phyloP scores from a whole-genome alignment of 2,888 invertebrate species.

The Drosophila histrio region DNA sequence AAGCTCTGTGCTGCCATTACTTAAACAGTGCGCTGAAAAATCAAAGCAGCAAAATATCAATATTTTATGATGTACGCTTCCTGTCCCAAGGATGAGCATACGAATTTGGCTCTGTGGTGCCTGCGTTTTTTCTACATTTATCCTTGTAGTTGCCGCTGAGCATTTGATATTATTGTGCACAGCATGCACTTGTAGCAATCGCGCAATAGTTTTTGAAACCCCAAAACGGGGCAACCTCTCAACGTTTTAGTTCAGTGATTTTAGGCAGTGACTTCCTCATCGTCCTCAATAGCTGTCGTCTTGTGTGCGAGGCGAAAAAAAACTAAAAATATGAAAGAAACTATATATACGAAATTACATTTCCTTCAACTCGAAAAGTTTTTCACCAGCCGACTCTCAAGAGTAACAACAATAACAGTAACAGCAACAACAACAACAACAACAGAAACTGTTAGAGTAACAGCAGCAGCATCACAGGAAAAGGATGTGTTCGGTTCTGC shows the following conservation, averaged over 20 bases:
- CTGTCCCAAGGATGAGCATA: conserved; percentile 51
- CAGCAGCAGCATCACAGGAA: conserved; percentile 59
- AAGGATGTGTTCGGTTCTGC: conserved; percentile 79
- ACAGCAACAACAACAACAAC: conserved; percentile 1
- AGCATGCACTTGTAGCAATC: conserved; percentile 68
- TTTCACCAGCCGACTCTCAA: conserved; percentile 55
- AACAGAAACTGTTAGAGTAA: conserved; percentile 7
- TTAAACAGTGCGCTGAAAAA: conserved; percentile 72
- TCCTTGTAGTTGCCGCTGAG: conserved; percentile 8
- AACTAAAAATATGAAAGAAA: conserved; percentile 30
- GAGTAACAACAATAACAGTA: conserved; percentile 27
- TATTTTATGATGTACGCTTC: conserved; percentile 80
- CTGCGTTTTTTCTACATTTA: conserved; percentile 16
- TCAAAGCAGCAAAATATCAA: conserved; percentile 79
- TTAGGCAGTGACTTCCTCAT: conserved; percentile 70
- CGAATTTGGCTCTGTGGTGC: conserved; percentile 31
- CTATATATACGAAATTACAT: conserved; percentile 65
- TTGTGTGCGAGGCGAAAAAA: conserved; percentile 22
- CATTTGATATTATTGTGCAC: conserved; percentile 43
- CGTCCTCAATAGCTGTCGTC: conserved; percentile 43
- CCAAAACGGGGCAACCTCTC: conserved; percentile 43
- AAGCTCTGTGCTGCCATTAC: conserved; percentile 60
- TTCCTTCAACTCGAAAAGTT: conserved; percentile 79
- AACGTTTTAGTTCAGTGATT: conserved; percentile 77
- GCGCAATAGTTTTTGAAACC: conserved; percentile 51